Evolutionary conservation across 1,140 invertebrate species (phyloP).

Genomic region (Trissolcus basalis): DNA sequence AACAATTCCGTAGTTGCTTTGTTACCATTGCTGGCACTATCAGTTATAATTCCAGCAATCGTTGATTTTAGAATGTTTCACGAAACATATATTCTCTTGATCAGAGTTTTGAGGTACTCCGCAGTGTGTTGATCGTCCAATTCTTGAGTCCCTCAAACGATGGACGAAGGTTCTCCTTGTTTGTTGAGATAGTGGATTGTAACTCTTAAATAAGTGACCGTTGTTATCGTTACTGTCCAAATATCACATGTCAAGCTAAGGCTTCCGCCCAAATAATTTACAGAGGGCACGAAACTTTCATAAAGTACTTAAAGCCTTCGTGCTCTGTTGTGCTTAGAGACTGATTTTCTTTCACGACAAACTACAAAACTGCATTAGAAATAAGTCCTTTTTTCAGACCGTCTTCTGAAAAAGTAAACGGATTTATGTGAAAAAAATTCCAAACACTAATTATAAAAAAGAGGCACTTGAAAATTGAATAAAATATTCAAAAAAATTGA

Average conservation of each 20-base stretch:
- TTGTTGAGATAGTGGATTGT: slow-evolving; percentile 8
- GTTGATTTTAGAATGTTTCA: slow-evolving; percentile 9
- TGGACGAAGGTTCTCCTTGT: neutral
- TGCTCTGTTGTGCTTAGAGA: neutral
- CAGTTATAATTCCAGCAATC: slow-evolving; percentile 6
- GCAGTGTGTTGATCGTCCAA: neutral
- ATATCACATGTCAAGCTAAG: slow-evolving; percentile 9
- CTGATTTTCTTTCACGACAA: no score
- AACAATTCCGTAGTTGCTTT: slow-evolving; percentile 15
- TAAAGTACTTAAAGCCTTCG: neutral
- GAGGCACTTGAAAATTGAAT: no score
- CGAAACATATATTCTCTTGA: slow-evolving; percentile 9
- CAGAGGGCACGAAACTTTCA: neutral
- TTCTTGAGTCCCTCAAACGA: neutral
- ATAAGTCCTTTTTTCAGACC: no score
- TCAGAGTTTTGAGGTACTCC: slow-evolving; percentile 9
- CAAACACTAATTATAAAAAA: no score
- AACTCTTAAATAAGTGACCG: neutral
- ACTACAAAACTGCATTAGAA: no score
- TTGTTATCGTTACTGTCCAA: slow-evolving; percentile 3
- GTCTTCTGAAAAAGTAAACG: no score
- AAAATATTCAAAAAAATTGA: no score
- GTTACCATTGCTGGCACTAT: neutral
- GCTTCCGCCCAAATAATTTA: slow-evolving; percentile 7
- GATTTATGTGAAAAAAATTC: no score